Conservation (phyloP, 2,113 vertebrate genomes). For the Cichladusa arquata region DNA sequence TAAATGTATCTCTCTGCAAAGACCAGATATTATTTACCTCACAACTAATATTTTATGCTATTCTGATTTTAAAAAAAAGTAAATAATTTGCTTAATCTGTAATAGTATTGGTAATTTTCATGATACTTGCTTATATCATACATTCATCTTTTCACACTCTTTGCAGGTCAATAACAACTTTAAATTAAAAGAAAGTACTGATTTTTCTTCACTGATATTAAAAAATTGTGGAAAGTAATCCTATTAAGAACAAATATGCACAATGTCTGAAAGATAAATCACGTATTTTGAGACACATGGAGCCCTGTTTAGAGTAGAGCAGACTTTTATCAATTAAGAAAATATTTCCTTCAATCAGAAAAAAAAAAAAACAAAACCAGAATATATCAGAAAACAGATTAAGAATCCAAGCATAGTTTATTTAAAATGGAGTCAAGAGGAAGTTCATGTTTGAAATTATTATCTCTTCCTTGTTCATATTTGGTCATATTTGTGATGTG, state of each 20-base stretch:
- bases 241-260: neutral
- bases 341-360: neutral
- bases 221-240: neutral
- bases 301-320: neutral
- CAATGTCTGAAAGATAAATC: rapidly evolving
- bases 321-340: neutral
- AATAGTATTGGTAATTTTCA: neutral
- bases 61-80: neutral
- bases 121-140: neutral
- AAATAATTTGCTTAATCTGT: neutral
- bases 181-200: neutral
- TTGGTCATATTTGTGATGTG: neutral
- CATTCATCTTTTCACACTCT: neutral
- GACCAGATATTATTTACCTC: neutral
- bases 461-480: neutral
- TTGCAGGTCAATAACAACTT: neutral
- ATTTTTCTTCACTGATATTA: neutral
- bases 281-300: neutral
- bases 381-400: neutral
- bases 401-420: neutral
- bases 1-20: neutral
- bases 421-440: neutral
- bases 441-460: neutral
- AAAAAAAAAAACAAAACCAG: rapidly evolving
- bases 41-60: neutral